A percentile compares a stretch with the other conserved stretches of the same genome.
These are phyloP conservation scores for Formica aserva DNA, from an alignment of 2,888 invertebrate species.

Conservation along the genomic window DNA sequence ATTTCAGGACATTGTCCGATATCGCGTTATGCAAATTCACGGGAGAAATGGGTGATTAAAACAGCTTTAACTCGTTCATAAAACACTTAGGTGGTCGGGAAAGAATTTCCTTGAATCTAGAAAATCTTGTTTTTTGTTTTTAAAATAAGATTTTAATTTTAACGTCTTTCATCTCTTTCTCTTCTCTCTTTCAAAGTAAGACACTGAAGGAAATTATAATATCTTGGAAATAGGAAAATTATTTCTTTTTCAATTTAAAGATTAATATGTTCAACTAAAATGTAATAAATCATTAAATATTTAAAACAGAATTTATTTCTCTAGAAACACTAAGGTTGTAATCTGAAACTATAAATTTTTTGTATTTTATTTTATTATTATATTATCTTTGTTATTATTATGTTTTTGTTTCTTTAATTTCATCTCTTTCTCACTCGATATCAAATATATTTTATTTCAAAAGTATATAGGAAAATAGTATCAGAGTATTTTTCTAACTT, in stretches of 20 bases:
- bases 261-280: conserved; percentile 7
- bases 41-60: neutral
- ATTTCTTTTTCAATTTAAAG: neutral
- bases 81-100: neutral
- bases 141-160: neutral
- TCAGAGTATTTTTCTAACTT: neutral
- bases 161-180: neutral
- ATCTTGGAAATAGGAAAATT: neutral
- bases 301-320: neutral
- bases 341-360: neutral
- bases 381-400: neutral
- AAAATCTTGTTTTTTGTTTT: neutral
- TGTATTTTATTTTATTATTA: neutral
- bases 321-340: neutral
- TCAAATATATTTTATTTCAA: neutral
- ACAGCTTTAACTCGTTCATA: conserved; percentile 10
- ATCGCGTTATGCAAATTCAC: conserved; percentile 5
- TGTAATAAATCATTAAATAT: neutral
- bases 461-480: neutral
- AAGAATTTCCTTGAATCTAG: neutral
- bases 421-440: neutral
- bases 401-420: neutral
- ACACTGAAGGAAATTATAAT: neutral
- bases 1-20: neutral
- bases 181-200: conserved; percentile 7